Conservation (phyloP, 1,140 invertebrate species). For the Hypothenemus hampei region DNA sequence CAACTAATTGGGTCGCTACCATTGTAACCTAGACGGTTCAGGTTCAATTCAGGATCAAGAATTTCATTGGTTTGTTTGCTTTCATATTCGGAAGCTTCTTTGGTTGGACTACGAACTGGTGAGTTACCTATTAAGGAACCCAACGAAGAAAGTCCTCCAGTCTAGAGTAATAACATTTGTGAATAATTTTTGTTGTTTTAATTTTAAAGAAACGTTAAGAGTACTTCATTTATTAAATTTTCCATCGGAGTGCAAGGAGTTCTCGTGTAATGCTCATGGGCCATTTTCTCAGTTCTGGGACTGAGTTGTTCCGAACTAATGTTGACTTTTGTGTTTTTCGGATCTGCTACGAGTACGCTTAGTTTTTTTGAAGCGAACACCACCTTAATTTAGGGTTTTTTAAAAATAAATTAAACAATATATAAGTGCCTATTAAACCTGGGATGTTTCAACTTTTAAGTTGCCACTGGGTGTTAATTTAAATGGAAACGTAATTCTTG, state of each 20-base stretch:
- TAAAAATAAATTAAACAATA: too few species aligned
- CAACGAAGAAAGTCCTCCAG: conserved; percentile 31
- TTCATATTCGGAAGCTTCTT: conserved; percentile 42
- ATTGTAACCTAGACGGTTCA: conserved; percentile 48
- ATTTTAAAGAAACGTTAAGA: not conserved
- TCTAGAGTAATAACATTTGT: conserved; percentile 10
- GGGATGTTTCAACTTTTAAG: conserved; percentile 60
- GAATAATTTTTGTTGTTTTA: not conserved
- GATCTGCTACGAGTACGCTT: conserved; percentile 62
- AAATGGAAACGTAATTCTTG: conserved; percentile 52
- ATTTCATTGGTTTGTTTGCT: conserved; percentile 42
- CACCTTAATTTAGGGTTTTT: conserved; percentile 51
- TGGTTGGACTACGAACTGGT: conserved; percentile 30
- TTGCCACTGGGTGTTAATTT: conserved; percentile 61
- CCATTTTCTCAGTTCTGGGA: conserved; percentile 31
- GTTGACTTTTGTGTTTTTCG: conserved; percentile 57
- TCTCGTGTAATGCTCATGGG: conserved; percentile 27
- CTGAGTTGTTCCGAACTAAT: conserved; percentile 50
- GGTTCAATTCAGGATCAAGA: conserved; percentile 42
- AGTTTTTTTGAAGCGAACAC: conserved; percentile 64
- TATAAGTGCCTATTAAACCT: conserved; percentile 44
- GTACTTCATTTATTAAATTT: conserved; percentile 40
- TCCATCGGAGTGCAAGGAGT: conserved; percentile 33
- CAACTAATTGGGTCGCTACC: conserved; percentile 50
- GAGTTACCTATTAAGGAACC: conserved; percentile 35